Evolutionary conservation across 2,888 invertebrate genomes (phyloP).

Genomic region (Tipula helvola): DNA sequence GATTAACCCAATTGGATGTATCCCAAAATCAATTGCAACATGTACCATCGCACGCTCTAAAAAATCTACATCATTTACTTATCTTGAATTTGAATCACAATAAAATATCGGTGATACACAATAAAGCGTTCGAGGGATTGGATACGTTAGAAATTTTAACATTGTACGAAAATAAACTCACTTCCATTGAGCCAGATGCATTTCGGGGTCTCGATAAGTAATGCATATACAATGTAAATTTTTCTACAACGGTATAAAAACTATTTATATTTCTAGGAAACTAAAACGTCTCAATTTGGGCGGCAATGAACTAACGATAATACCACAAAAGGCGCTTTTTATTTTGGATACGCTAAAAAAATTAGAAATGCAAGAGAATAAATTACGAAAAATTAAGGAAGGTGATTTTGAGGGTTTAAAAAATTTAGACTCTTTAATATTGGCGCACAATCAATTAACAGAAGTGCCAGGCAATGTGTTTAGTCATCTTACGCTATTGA

Average conservation of each 20-base stretch:
- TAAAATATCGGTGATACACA: slow-evolving; percentile 63
- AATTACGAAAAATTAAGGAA: slow-evolving; percentile 60
- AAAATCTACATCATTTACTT: slow-evolving; percentile 67
- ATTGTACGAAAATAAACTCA: slow-evolving; percentile 75
- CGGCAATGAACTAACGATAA: slow-evolving; percentile 61
- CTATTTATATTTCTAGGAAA: slow-evolving; percentile 43
- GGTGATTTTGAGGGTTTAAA: slow-evolving; percentile 76
- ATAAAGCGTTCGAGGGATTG: slow-evolving; percentile 72
- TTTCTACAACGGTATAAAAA: background rate
- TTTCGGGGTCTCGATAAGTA: slow-evolving; percentile 81
- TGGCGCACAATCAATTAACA: slow-evolving; percentile 73
- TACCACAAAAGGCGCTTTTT: slow-evolving; percentile 72
- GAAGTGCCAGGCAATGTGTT: slow-evolving; percentile 73
- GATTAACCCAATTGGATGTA: slow-evolving; percentile 76
- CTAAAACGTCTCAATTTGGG: slow-evolving; percentile 75
- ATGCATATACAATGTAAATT: slow-evolving; percentile 19
- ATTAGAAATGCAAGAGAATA: slow-evolving; percentile 79
- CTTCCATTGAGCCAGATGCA: slow-evolving; percentile 65
- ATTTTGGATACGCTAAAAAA: slow-evolving; percentile 69
- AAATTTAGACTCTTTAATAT: slow-evolving; percentile 68
- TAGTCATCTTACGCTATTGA: slow-evolving; percentile 64
- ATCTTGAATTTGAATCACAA: slow-evolving; percentile 86
- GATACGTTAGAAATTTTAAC: slow-evolving; percentile 78
- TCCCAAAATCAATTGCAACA: slow-evolving; percentile 71
- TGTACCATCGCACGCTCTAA: slow-evolving; percentile 69